These are phyloP conservation scores for Seira ritae DNA, from an alignment of 2,888 invertebrate species.

Conservation along the genomic window DNA sequence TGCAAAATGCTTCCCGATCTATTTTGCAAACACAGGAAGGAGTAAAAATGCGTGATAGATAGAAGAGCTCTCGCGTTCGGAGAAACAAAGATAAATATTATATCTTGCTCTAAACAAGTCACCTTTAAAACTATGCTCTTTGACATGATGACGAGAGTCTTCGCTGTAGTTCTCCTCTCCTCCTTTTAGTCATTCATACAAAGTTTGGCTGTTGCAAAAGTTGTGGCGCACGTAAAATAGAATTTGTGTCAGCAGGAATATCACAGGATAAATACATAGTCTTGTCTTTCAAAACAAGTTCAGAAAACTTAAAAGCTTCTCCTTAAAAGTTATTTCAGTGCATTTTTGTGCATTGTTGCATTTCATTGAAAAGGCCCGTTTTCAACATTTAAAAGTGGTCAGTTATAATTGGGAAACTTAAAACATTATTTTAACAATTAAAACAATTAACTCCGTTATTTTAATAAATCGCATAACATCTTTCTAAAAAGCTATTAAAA, in stretches of 20 bases:
- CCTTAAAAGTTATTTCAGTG: not conserved
- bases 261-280: constrained; percentile 29
- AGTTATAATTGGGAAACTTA: constrained; percentile 21
- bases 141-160: constrained; percentile 37
- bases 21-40: not conserved
- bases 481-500: not conserved
- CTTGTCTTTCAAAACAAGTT: constrained; percentile 19
- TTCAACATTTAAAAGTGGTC: constrained; percentile 23
- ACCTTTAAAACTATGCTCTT: constrained; percentile 30
- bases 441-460: not conserved
- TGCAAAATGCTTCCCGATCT: not conserved
- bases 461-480: not conserved
- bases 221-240: constrained; percentile 25
- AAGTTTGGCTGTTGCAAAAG: constrained; percentile 16
- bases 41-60: not conserved
- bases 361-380: not conserved
- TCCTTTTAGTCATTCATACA: constrained; percentile 20
- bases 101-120: not conserved
- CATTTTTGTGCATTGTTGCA: constrained; percentile 18
- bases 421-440: not conserved
- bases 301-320: constrained; percentile 13
- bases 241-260: constrained; percentile 51
- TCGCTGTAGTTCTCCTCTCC: not conserved
- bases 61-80: not conserved
- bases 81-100: not conserved